These are phyloP conservation scores for Lordiphosa clarofinis DNA, from an alignment of 1,140 invertebrate species.

Conservation along the genomic window DNA sequence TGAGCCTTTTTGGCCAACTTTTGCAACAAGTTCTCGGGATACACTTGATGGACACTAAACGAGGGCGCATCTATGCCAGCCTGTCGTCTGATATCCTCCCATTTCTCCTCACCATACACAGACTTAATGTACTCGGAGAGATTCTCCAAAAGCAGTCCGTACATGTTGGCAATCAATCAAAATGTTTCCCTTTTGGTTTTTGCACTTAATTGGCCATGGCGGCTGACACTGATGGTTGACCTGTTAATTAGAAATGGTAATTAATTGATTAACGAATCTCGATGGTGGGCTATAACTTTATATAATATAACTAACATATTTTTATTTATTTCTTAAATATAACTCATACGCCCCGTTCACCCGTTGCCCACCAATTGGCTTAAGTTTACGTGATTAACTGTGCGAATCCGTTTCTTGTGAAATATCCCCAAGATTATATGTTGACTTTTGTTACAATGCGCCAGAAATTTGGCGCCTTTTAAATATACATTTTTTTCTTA, in stretches of 20 bases:
- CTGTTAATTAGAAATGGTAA: conserved; percentile 20
- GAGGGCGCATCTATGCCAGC: conserved; percentile 91
- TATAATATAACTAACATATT: no score
- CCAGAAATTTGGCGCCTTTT: conserved; percentile 38
- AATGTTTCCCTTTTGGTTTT: conserved; percentile 2
- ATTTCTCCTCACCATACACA: conserved; percentile 94
- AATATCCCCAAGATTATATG: conserved; percentile 23
- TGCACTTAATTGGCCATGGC: conserved; percentile 15
- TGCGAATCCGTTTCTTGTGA: conserved; percentile 10
- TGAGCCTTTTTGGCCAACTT: conserved; percentile 91
- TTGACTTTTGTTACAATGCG: conserved; percentile 31
- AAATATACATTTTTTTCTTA: conserved; percentile 24
- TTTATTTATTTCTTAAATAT: background rate
- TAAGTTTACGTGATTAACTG: conserved; percentile 39
- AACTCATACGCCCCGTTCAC: conserved; percentile 22
- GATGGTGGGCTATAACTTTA: no score
- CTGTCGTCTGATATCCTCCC: conserved; percentile 91
- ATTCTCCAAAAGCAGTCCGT: conserved; percentile 95
- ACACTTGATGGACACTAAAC: conserved; percentile 95
- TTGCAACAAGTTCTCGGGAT: conserved; percentile 93
- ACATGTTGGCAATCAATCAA: conserved; percentile 84
- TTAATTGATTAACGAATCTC: conserved; percentile 10
- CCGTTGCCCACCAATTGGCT: conserved; percentile 17
- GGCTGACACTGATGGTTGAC: conserved; percentile 20
- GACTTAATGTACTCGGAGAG: conserved; percentile 93